These are phyloP conservation scores for Actinernus sp. DNA, from an alignment of 92 coral and sea anemone species.

Conservation along the genomic window DNA sequence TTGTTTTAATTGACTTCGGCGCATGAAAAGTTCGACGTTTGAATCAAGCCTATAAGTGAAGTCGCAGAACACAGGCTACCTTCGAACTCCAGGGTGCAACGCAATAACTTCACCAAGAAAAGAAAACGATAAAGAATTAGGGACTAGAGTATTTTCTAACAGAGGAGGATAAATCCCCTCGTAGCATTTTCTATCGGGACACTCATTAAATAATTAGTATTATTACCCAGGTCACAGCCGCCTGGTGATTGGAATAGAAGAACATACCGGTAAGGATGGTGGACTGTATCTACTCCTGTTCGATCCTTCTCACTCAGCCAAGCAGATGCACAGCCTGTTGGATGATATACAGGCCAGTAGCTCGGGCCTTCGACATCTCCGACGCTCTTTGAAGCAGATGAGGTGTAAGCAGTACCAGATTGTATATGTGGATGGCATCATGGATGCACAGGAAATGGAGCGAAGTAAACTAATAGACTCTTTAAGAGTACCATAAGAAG, in stretches of 20 bases:
- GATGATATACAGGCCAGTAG: conserved; percentile 77
- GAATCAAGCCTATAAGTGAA: too few relatives aligned
- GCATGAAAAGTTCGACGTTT: too few relatives aligned
- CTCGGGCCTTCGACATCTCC: conserved; percentile 74
- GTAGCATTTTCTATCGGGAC: too few relatives aligned
- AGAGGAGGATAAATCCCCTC: too few relatives aligned
- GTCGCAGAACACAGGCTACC: too few relatives aligned
- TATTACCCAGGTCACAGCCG: conserved; percentile 90
- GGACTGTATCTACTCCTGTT: conserved; percentile 82
- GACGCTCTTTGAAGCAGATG: conserved; percentile 92
- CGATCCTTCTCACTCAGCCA: conserved; percentile 93
- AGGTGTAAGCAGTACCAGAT: conserved; percentile 95
- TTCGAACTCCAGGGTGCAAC: too few relatives aligned
- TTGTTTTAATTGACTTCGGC: too few relatives aligned
- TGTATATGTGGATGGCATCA: conserved; percentile 89
- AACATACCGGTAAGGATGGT: conserved; percentile 85
- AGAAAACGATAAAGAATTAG: too few relatives aligned
- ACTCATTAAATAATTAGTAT: too few relatives aligned
- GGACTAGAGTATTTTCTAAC: too few relatives aligned
- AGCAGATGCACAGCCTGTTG: conserved; percentile 85
- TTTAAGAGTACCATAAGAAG: conserved; percentile 56
- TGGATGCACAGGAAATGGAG: conserved; percentile 85
- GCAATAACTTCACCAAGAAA: too few relatives aligned
- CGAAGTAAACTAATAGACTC: conserved; percentile 69
- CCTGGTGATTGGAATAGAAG: conserved; percentile 91